Percentiles rank a stretch among this genome's conserved stretches.
Conservation (phyloP, 2,113 vertebrate genomes). For the Nycticorax nycticorax region DNA sequence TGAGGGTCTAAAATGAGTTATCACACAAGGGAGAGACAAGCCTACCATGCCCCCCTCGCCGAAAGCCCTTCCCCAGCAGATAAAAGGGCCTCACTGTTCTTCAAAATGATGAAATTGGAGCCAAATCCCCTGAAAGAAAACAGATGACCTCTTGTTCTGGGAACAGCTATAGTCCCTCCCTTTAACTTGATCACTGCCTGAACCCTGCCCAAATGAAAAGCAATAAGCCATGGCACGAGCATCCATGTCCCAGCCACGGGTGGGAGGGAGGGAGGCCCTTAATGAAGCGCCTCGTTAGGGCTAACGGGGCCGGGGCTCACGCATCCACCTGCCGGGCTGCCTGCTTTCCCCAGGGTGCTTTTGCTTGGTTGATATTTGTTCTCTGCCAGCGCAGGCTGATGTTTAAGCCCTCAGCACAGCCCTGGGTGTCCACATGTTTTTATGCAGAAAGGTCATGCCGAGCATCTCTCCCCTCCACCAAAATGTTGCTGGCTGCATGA, state of each 20-base stretch:
- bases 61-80: not conserved
- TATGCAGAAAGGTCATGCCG: not conserved
- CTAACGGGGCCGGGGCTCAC: accelerated
- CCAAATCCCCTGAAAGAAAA: slow-evolving; percentile 62
- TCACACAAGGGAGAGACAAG: not conserved
- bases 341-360: not conserved
- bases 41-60: not conserved
- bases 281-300: not conserved
- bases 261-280: not conserved
- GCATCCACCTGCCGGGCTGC: accelerated
- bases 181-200: not conserved
- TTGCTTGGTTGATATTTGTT: not conserved
- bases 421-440: not conserved
- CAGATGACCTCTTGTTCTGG: slow-evolving; percentile 63
- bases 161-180: not conserved
- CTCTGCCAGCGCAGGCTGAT: not conserved
- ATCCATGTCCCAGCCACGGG: accelerated
- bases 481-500: not conserved
- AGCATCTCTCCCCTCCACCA: not conserved
- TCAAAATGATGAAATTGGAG: not conserved
- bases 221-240: not conserved
- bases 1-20: not conserved
- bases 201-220: not conserved
- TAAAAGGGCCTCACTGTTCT: slow-evolving; percentile 54
- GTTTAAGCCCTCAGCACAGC: not conserved